Percentiles rank a stretch among this genome's conserved stretches.
phyloP scores from a whole-genome alignment of 1,140 invertebrate species.

The Formica selysi region DNA sequence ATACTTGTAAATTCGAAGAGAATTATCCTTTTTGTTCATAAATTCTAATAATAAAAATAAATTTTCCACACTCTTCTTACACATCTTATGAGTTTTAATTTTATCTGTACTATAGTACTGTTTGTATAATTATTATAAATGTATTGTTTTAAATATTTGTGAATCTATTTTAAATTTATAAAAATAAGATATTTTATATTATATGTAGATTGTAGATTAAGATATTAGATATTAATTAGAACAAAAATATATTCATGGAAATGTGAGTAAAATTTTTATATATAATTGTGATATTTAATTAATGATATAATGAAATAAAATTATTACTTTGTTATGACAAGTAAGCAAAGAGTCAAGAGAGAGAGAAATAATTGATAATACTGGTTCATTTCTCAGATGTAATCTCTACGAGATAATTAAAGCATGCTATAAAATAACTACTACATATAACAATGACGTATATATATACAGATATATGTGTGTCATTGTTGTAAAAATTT shows the following conservation, averaged over 20 bases:
- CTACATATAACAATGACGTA: no score
- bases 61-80: background rate
- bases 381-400: background rate
- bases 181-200: constrained; percentile 39
- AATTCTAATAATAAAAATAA: constrained; percentile 20
- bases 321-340: background rate
- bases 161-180: background rate
- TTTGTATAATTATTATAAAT: background rate
- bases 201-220: no score
- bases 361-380: background rate
- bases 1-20: background rate
- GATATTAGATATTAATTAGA: background rate
- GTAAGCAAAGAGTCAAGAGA: background rate
- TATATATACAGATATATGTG: no score
- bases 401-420: constrained; percentile 24
- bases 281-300: background rate
- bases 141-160: background rate
- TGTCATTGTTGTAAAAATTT: constrained; percentile 37
- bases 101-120: background rate
- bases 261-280: background rate
- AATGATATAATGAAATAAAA: background rate
- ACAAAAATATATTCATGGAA: background rate
- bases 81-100: background rate
- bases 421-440: background rate
- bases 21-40: background rate